Evolutionary conservation across 2,797 vertebrate species (phyloP).

Genomic region (Manis crassicaudata): DNA sequence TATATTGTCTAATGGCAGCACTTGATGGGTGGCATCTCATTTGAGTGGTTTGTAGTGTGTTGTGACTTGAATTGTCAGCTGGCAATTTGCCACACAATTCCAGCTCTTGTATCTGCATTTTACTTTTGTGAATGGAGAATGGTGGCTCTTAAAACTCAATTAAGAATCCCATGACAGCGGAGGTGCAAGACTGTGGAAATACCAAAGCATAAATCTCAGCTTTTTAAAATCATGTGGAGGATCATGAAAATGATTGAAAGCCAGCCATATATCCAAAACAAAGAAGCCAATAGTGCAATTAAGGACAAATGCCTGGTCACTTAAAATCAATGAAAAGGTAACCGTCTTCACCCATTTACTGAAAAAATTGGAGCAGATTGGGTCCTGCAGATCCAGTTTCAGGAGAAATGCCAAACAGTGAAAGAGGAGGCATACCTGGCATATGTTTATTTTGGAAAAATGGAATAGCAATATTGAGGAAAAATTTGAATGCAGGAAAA

Average conservation of each 20-base stretch:
- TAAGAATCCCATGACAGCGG: not conserved
- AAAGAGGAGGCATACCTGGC: not conserved
- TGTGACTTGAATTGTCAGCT: slow-evolving; percentile 62
- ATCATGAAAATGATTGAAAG: not conserved
- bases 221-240: not conserved
- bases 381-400: not conserved
- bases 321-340: not conserved
- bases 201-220: not conserved
- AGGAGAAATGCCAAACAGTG: not conserved
- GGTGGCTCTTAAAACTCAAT: not conserved
- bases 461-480: not conserved
- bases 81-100: slow-evolving; percentile 56
- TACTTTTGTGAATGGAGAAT: slow-evolving; percentile 16
- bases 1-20: slow-evolving; percentile 65
- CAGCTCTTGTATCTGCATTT: slow-evolving; percentile 13
- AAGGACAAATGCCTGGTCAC: not conserved
- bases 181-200: not conserved
- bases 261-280: not conserved
- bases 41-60: slow-evolving; percentile 69
- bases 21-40: slow-evolving; percentile 59
- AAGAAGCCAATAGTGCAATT: not conserved
- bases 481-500: slow-evolving; percentile 33
- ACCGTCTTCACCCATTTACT: not conserved
- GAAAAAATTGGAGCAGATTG: not conserved
- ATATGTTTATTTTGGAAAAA: not conserved